Percentiles rank a stretch among this genome's conserved stretches.
These are phyloP conservation scores for Cheilosia grossa DNA, from an alignment of 2,888 invertebrate genomes.

Conservation along the genomic window DNA sequence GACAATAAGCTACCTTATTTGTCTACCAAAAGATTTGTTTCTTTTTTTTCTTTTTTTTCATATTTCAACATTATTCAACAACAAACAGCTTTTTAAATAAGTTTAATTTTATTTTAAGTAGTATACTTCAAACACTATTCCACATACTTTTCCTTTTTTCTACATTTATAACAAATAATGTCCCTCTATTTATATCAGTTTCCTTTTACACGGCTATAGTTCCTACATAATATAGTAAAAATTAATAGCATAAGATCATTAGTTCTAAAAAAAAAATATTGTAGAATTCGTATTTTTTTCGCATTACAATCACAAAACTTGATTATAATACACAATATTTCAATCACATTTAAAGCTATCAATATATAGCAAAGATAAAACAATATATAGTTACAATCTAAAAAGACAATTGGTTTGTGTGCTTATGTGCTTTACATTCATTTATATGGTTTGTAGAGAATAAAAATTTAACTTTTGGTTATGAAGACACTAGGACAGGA, in stretches of 20 bases:
- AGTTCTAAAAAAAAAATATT: constrained; percentile 24
- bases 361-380: constrained; percentile 54
- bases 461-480: constrained; percentile 8
- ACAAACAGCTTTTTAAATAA: constrained; percentile 24
- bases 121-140: constrained; percentile 46
- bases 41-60: background rate
- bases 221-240: constrained; percentile 27
- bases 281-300: background rate
- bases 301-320: constrained; percentile 42
- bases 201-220: constrained; percentile 6
- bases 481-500: constrained; percentile 54
- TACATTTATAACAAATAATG: constrained; percentile 48
- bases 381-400: constrained; percentile 22
- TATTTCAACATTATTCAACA: background rate
- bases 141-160: constrained; percentile 46
- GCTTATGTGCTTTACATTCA: constrained; percentile 54
- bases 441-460: constrained; percentile 22
- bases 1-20: too few relatives aligned
- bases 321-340: constrained; percentile 48
- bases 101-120: constrained; percentile 53
- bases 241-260: constrained; percentile 31
- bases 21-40: background rate
- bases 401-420: constrained; percentile 43
- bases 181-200: constrained; percentile 17
- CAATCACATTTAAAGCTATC: constrained; percentile 72